phyloP scores from a whole-genome alignment of 2,888 invertebrate genomes.

The Ennomos quercinarius region DNA sequence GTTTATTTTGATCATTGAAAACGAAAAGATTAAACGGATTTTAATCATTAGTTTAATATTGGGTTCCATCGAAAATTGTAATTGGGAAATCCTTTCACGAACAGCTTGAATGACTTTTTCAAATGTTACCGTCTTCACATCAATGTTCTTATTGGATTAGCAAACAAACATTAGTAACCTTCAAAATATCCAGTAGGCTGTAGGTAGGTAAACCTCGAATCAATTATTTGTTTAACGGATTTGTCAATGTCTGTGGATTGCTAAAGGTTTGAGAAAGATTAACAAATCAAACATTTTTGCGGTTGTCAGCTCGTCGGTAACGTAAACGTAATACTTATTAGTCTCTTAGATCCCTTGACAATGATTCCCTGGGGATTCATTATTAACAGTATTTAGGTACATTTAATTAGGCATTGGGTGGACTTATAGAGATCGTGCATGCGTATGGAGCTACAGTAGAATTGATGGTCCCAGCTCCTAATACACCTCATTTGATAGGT shows the following conservation, averaged over 20 bases:
- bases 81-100: background rate
- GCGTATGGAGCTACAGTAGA: too few species aligned
- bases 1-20: background rate
- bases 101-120: constrained; percentile 9
- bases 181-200: constrained; percentile 33
- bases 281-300: constrained; percentile 27
- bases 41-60: too few species aligned
- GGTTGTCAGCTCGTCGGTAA: constrained; percentile 8
- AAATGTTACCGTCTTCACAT: constrained; percentile 17
- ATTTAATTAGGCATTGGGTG: too few species aligned
- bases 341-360: background rate
- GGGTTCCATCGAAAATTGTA: too few species aligned
- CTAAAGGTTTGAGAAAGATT: constrained; percentile 33
- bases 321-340: background rate
- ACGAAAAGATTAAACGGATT: too few species aligned
- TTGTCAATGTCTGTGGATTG: constrained; percentile 38
- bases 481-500: too few species aligned
- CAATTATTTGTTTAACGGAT: constrained; percentile 36
- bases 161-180: constrained; percentile 30
- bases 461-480: too few species aligned
- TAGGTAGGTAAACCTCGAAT: constrained; percentile 35
- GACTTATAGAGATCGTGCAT: too few species aligned
- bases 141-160: constrained; percentile 18
- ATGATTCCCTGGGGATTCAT: too few species aligned
- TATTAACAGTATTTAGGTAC: too few species aligned